A percentile compares a stretch with the other conserved stretches of the same genome.
Conservation (phyloP, 2,113 vertebrate species). For the Gadus macrocephalus region DNA sequence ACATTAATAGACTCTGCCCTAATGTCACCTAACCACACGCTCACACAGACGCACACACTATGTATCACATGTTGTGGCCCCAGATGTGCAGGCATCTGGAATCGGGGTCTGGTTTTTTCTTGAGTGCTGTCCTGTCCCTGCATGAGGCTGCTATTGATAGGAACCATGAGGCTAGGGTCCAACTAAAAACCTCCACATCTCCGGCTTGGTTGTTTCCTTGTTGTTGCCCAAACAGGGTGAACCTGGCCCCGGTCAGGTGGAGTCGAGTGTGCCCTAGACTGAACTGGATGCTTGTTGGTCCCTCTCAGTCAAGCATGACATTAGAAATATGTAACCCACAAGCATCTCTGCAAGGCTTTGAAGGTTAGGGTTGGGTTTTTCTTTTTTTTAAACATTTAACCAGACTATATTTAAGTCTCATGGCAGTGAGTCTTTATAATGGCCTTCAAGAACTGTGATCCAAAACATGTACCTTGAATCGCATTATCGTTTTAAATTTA, state of each 20-base stretch:
- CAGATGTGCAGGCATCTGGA: constrained; percentile 53
- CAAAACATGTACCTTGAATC: constrained; percentile 53
- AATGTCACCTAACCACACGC: constrained; percentile 1
- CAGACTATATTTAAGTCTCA: constrained; percentile 18
- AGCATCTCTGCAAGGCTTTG: no score
- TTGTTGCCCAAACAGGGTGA: constrained; percentile 32
- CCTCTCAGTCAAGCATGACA: background rate
- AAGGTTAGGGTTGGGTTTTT: constrained; percentile 2
- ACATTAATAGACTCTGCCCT: background rate
- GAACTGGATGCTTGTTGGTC: background rate
- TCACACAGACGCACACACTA: constrained; percentile 11
- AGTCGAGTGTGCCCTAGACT: background rate
- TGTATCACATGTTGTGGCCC: constrained; percentile 19
- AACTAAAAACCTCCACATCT: constrained; percentile 6
- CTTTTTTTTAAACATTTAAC: background rate
- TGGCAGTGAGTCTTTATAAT: constrained; percentile 27
- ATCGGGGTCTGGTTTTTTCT: constrained; percentile 46
- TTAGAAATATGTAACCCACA: background rate
- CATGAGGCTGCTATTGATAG: constrained; percentile 45
- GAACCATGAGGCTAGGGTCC: constrained; percentile 33
- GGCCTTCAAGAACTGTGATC: constrained; percentile 34
- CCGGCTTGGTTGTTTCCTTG: constrained; percentile 22
- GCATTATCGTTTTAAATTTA: constrained; percentile 43
- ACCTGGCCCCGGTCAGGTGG: constrained; percentile 27
- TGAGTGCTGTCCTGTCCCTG: constrained; percentile 47